Percentiles rank a stretch among this genome's conserved stretches.
phyloP scores from a whole-genome alignment of 2,797 vertebrate species.

The Champsocephalus gunnari region DNA sequence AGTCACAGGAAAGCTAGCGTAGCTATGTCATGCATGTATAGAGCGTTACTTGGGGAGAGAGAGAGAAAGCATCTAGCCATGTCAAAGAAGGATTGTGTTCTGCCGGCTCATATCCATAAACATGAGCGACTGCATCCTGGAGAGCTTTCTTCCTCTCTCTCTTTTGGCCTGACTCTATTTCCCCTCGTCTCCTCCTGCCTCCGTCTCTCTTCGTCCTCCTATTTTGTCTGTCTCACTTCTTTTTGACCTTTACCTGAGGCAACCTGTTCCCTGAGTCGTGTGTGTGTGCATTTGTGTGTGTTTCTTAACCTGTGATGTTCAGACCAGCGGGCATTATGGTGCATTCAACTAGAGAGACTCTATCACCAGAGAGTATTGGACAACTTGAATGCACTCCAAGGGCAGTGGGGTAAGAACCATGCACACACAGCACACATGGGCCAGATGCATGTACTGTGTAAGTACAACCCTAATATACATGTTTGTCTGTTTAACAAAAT shows the following conservation, averaged over 20 bases:
- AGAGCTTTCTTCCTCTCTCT: constrained; percentile 14
- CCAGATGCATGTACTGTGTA: neutral
- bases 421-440: constrained; percentile 19
- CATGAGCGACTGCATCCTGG: constrained; percentile 64
- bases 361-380: constrained; percentile 94
- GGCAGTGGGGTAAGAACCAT: constrained; percentile 89
- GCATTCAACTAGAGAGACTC: constrained; percentile 92
- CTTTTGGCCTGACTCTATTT: constrained; percentile 5
- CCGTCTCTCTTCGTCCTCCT: neutral
- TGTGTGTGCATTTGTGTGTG: neutral
- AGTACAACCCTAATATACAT: neutral
- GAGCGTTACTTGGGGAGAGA: constrained; percentile 34
- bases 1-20: constrained; percentile 50
- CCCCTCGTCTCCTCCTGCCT: neutral
- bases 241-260: neutral
- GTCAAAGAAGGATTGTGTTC: constrained; percentile 75
- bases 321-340: constrained; percentile 93
- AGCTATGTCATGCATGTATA: constrained; percentile 59
- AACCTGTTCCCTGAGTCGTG: neutral
- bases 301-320: constrained; percentile 74
- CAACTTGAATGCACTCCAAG: constrained; percentile 92
- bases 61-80: constrained; percentile 50
- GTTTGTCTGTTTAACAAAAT: neutral
- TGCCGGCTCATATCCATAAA: constrained; percentile 75
- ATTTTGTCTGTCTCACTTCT: neutral